Conservation (phyloP, 2,797 vertebrate species). For the Enteromius viviparus region DNA sequence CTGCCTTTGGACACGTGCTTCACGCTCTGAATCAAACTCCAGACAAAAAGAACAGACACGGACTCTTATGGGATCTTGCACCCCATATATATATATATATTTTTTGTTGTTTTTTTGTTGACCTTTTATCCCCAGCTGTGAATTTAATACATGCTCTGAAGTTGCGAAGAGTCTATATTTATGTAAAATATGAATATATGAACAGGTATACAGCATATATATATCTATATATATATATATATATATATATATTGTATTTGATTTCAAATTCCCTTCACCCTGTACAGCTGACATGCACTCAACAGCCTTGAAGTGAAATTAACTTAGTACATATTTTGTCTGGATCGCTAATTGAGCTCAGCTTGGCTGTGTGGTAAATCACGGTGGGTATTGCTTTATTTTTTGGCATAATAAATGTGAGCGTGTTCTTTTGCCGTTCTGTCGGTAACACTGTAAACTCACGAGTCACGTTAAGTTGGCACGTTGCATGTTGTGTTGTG, state of each 20-base stretch:
- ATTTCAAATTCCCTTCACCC: conserved; percentile 58
- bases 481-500: conserved; percentile 35
- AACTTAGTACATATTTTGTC: conserved; percentile 59
- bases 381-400: conserved; percentile 46
- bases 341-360: conserved; percentile 54
- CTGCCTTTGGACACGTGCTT: conserved; percentile 76
- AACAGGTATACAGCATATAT: conserved; percentile 58
- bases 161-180: conserved; percentile 76
- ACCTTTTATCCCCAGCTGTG: conserved; percentile 65
- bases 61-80: conserved; percentile 72
- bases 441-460: conserved; percentile 40
- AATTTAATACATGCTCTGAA: conserved; percentile 71
- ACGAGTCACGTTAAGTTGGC: conserved; percentile 35
- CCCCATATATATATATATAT: conserved; percentile 66
- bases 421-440: conserved; percentile 42
- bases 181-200: conserved; percentile 69
- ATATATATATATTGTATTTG: conserved; percentile 59
- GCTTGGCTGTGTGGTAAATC: conserved; percentile 52
- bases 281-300: conserved; percentile 69
- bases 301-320: conserved; percentile 44
- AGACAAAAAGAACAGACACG: conserved; percentile 60
- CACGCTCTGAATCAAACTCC: conserved; percentile 70
- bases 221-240: conserved; percentile 42
- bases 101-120: conserved; percentile 42
- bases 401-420: conserved; percentile 62